Conservation (phyloP, 2,888 invertebrate genomes). For the Melanchra persicariae region DNA sequence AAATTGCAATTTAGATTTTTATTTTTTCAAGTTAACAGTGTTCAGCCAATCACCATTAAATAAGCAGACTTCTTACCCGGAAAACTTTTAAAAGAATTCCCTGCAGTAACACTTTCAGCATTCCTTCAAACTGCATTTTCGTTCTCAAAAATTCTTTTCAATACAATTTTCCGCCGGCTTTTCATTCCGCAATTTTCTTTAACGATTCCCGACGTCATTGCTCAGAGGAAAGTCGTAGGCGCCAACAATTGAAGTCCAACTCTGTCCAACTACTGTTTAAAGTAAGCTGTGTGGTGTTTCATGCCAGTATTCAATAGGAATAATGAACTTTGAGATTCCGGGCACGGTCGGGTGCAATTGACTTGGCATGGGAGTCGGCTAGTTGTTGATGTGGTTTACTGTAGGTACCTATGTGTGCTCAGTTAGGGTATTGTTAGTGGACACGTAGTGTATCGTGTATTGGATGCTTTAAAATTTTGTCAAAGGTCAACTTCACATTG, state of each 20-base stretch:
- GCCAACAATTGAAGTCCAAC: slow-evolving; percentile 34
- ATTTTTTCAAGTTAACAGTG: background rate
- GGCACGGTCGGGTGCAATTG: slow-evolving; percentile 70
- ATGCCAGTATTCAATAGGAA: slow-evolving; percentile 74
- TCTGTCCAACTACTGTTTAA: slow-evolving; percentile 44
- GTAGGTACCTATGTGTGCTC: background rate
- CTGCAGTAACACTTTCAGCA: background rate
- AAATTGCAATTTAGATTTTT: no score
- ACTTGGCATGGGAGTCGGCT: slow-evolving; percentile 44
- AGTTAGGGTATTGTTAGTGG: slow-evolving; percentile 18
- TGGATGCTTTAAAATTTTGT: background rate
- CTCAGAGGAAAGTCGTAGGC: slow-evolving; percentile 25
- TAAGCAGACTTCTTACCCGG: background rate
- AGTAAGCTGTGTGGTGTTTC: slow-evolving; percentile 62
- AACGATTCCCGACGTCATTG: slow-evolving; percentile 24
- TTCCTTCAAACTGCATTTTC: background rate
- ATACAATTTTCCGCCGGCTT: slow-evolving; percentile 2
- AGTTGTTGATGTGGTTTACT: slow-evolving; percentile 53
- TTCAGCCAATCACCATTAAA: background rate
- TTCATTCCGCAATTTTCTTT: slow-evolving; percentile 26
- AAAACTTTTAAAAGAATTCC: background rate
- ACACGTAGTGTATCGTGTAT: slow-evolving; percentile 3
- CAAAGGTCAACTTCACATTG: background rate
- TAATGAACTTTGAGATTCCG: slow-evolving; percentile 78
- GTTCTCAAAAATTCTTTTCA: background rate